Conservation (phyloP, 2,113 vertebrate species). For the Rhinolophus ferrumequinum region DNA sequence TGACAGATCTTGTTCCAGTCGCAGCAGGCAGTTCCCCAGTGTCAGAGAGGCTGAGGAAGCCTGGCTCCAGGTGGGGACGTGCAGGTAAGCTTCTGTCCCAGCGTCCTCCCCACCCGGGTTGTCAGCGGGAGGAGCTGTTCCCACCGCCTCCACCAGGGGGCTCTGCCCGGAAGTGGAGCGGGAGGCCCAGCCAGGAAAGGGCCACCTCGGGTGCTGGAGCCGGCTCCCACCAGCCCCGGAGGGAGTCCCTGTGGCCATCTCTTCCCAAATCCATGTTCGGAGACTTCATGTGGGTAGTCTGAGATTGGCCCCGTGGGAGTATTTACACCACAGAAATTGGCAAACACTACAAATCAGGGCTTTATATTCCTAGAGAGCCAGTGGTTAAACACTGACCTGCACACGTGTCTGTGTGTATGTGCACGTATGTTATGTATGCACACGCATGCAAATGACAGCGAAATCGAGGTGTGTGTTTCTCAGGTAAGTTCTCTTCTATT, state of each 20-base stretch:
- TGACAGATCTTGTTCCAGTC: not conserved
- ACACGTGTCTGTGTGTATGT: not conserved
- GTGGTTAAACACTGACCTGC: not conserved
- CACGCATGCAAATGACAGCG: no score
- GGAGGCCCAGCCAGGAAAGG: not conserved
- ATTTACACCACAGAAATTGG: not conserved
- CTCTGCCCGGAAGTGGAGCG: not conserved
- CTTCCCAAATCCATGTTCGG: not conserved
- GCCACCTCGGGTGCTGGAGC: no score
- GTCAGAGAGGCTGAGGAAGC: not conserved
- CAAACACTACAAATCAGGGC: not conserved
- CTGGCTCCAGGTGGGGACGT: no score
- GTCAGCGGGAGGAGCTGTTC: not conserved
- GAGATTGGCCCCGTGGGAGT: not conserved
- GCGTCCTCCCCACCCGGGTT: not conserved
- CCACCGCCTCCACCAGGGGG: not conserved
- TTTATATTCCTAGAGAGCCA: not conserved
- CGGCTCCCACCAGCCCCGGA: not conserved
- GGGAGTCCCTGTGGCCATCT: fast-evolving
- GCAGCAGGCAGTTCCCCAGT: fast-evolving
- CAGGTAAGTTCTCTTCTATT: not conserved
- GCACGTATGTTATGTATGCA: not conserved
- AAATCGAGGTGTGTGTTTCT: not conserved
- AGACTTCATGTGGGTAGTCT: no score
- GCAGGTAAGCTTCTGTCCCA: fast-evolving